Evolutionary conservation across 2,888 invertebrate species (phyloP).

Genomic region (Bedellia somnulentella): DNA sequence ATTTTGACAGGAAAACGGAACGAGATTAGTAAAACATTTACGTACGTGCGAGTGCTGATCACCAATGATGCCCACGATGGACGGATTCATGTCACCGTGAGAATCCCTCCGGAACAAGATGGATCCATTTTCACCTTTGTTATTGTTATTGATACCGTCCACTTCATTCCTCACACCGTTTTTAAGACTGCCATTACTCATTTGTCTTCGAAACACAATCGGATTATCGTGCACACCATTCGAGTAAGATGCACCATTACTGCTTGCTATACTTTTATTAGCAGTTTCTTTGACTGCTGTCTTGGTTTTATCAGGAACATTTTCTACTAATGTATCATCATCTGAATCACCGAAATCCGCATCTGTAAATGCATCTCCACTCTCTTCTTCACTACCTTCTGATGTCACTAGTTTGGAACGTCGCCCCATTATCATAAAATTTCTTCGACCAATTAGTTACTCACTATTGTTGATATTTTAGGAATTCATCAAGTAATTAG

Average conservation of each 20-base stretch:
- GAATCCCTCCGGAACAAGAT: slow-evolving; percentile 30
- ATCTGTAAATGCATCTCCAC: slow-evolving; percentile 47
- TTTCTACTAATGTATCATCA: slow-evolving; percentile 28
- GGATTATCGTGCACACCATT: slow-evolving; percentile 12
- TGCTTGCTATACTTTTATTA: slow-evolving; percentile 23
- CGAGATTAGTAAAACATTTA: too few relatives aligned
- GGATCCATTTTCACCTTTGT: slow-evolving; percentile 12
- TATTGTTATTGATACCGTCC: slow-evolving; percentile 20
- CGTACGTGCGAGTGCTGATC: slow-evolving; percentile 57
- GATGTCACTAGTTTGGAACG: slow-evolving; percentile 31
- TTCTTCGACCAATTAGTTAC: slow-evolving; percentile 6
- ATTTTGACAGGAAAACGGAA: too few relatives aligned
- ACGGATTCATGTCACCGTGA: slow-evolving; percentile 42
- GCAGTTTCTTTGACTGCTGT: slow-evolving; percentile 33
- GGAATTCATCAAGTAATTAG: too few relatives aligned
- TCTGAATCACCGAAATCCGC: slow-evolving; percentile 48
- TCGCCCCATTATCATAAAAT: slow-evolving; percentile 38
- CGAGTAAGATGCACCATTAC: slow-evolving; percentile 14
- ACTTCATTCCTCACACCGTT: slow-evolving; percentile 20
- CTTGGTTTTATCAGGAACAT: slow-evolving; percentile 16
- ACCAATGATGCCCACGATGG: slow-evolving; percentile 55
- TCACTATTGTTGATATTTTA: neutral
- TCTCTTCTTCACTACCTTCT: slow-evolving; percentile 43
- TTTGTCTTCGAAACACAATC: slow-evolving; percentile 1
- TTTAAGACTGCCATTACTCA: slow-evolving; percentile 11